phyloP scores from a whole-genome alignment of 2,797 vertebrate species.

The Pangasius mekongensis region DNA sequence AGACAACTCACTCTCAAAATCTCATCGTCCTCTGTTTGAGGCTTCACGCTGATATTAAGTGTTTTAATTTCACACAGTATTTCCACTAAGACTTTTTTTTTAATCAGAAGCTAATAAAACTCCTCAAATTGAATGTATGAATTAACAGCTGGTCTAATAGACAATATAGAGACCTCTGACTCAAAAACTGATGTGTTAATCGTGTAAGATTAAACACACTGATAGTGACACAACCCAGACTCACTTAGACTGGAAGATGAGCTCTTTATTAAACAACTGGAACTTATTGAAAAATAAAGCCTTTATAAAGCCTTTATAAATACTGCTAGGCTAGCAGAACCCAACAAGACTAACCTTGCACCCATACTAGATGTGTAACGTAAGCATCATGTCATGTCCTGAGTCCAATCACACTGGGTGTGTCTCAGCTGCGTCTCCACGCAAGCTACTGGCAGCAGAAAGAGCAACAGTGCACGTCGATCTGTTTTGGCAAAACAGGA shows the following conservation, averaged over 20 bases:
- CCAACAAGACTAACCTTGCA: neutral
- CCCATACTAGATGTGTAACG: neutral
- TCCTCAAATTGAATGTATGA: neutral
- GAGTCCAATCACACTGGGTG: neutral
- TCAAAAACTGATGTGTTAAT: neutral
- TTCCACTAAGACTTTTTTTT: neutral
- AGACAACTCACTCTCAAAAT: neutral
- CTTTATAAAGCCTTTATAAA: neutral
- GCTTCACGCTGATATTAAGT: too few species aligned
- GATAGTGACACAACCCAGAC: neutral
- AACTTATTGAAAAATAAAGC: neutral
- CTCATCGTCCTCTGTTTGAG: neutral
- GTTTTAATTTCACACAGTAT: neutral
- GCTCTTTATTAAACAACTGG: neutral
- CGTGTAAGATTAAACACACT: neutral
- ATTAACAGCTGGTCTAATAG: neutral
- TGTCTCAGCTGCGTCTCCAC: neutral
- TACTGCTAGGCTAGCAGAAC: neutral
- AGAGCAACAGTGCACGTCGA: neutral
- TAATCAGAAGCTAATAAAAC: neutral
- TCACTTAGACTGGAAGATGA: neutral
- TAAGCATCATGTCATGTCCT: neutral
- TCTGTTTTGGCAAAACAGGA: neutral
- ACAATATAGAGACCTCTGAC: too few species aligned
- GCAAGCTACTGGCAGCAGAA: neutral